Evolutionary conservation across 2,113 vertebrate species (phyloP), one percentile per base, ranked within the genome.

Genomic region (Sorex araneus): DNA sequence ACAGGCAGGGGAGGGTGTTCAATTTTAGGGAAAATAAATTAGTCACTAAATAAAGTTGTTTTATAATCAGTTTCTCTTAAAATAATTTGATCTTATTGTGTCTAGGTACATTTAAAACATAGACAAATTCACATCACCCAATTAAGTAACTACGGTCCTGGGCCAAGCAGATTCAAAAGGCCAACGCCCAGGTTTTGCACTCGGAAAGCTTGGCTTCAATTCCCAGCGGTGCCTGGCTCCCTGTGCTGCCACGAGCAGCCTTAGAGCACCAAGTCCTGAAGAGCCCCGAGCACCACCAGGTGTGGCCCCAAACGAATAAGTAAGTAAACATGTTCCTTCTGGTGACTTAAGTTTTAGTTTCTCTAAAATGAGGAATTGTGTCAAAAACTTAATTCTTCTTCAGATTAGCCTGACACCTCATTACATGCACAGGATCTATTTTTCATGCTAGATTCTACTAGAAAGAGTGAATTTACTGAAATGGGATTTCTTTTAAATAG

Each of bases 381-480:
- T 87, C 32, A 57, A 13, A 76, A 90, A 73, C 70, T 75, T 1
- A 67, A 16, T 34, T 80, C 78, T 74, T 89, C 81, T 3, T 60
- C 57, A 67, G 6, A 2, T 76, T 54, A 88, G 50, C 40, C 54
- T 57, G 34, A 74, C 60, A 74, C 45, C 30, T 74, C 16, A 45
- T 43, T 89, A 45, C 6, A 50, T 75, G 28, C 63, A 77, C 7
- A 76, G 67, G 23, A 69, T 64, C 73, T 57, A 30, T 40, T 80
- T 71, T 80, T 66, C 57, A 50, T 43, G 34, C 54, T 30, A 64
- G 36, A 70, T 23, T 84, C 64, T 40, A n/a, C 83, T 30, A 69
- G 50, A 81, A 71, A 47, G 8, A 94, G 28, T 71, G 36, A 86
- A 87, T 76, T 70, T 79, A 86, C 80, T 87, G n/a, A 91, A 83